Evolutionary conservation across 2,888 invertebrate species (phyloP).

Genomic region (Andrena bucephala): DNA sequence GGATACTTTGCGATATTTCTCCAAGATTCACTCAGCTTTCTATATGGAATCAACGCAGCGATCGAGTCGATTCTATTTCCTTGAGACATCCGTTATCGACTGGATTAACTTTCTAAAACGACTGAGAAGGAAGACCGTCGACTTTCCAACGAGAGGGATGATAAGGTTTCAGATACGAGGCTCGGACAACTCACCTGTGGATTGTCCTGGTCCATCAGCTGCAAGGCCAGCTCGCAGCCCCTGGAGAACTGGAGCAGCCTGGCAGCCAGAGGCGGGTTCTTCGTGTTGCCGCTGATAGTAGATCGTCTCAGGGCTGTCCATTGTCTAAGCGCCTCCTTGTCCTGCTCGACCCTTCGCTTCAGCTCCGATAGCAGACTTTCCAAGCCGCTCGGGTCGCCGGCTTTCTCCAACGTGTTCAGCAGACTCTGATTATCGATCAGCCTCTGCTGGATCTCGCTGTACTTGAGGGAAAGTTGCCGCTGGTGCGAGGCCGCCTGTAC

Average conservation of each 20-base stretch:
- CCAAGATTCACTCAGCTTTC: not conserved
- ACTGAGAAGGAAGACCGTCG: too few species aligned
- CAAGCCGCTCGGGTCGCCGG: slow-evolving; percentile 87
- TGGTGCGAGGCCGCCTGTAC: slow-evolving; percentile 91
- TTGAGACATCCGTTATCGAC: too few species aligned
- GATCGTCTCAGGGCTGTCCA: slow-evolving; percentile 87
- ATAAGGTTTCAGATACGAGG: not conserved
- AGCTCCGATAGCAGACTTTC: slow-evolving; percentile 91
- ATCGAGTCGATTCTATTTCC: too few species aligned
- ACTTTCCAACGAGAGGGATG: too few species aligned
- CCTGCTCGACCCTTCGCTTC: slow-evolving; percentile 93
- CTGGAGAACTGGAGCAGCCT: slow-evolving; percentile 91
- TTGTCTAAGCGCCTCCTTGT: slow-evolving; percentile 93
- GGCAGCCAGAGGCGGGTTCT: slow-evolving; percentile 86
- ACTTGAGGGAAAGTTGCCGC: slow-evolving; percentile 92
- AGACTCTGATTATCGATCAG: slow-evolving; percentile 96
- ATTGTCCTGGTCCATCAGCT: slow-evolving; percentile 88
- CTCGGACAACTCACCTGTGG: slow-evolving; percentile 43
- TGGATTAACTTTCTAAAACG: too few species aligned
- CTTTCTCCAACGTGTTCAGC: slow-evolving; percentile 93
- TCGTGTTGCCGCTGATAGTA: slow-evolving; percentile 66
- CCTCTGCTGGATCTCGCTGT: slow-evolving; percentile 94
- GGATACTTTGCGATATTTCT: not conserved
- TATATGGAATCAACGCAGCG: too few species aligned
- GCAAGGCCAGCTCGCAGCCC: slow-evolving; percentile 91